phyloP scores from a whole-genome alignment of 2,888 invertebrate genomes.

The Sclerodermus sp. region DNA sequence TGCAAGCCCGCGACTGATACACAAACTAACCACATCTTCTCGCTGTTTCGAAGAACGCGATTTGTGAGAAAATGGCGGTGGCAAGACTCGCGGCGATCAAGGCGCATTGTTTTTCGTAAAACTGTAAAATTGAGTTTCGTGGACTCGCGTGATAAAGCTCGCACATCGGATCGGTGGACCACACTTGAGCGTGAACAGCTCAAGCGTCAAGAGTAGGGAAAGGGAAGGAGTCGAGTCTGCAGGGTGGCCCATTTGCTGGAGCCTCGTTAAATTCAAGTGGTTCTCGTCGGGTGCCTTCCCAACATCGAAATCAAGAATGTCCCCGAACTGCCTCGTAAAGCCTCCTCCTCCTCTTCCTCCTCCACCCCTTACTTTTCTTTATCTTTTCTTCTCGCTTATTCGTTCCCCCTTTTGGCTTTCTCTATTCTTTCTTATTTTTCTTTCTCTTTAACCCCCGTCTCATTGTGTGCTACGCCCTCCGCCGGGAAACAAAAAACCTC shows the following conservation, averaged over 20 bases:
- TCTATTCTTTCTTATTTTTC: slow-evolving; percentile 3
- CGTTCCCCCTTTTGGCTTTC: not conserved
- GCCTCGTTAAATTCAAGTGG: slow-evolving; percentile 50
- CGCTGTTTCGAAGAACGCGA: too few species aligned
- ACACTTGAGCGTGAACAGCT: slow-evolving; percentile 17
- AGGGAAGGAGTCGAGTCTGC: slow-evolving; percentile 30
- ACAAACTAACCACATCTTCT: too few species aligned
- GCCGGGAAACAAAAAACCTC: not conserved
- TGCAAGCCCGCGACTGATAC: too few species aligned
- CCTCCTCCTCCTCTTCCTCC: slow-evolving; percentile 18
- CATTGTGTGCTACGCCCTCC: not conserved
- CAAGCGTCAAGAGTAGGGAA: slow-evolving; percentile 20
- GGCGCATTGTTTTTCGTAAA: too few species aligned
- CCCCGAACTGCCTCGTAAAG: slow-evolving; percentile 49
- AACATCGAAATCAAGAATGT: slow-evolving; percentile 50
- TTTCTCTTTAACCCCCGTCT: slow-evolving; percentile 16
- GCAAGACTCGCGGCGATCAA: too few species aligned
- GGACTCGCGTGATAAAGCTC: too few species aligned
- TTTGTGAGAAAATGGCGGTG: too few species aligned
- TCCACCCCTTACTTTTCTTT: slow-evolving; percentile 13
- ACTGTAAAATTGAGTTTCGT: too few species aligned
- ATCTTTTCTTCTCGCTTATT: slow-evolving; percentile 8
- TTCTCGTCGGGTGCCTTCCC: slow-evolving; percentile 40
- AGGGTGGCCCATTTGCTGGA: slow-evolving; percentile 46
- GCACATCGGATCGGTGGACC: slow-evolving; percentile 12